phyloP scores from a whole-genome alignment of 2,888 invertebrate species.

The Catocala fraxini region DNA sequence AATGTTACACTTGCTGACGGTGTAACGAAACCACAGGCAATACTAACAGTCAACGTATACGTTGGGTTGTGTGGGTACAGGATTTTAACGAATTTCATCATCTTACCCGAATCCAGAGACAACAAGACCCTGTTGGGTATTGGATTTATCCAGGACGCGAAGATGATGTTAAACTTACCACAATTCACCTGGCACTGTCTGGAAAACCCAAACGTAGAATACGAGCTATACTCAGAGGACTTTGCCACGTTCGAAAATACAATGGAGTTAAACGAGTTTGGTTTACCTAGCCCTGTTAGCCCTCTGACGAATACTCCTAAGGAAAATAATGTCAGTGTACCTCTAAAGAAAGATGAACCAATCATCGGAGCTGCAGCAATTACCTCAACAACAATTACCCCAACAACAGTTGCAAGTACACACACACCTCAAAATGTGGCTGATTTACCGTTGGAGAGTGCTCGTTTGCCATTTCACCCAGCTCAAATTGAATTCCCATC shows the following conservation, averaged over 20 bases:
- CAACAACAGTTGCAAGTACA: too few relatives aligned
- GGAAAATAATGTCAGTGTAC: too few relatives aligned
- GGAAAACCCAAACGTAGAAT: slow-evolving; percentile 35
- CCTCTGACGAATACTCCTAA: slow-evolving; percentile 1
- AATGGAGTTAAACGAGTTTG: slow-evolving; percentile 8
- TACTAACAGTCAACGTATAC: background rate
- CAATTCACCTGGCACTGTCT: slow-evolving; percentile 32
- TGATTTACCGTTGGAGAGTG: too few relatives aligned
- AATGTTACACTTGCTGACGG: slow-evolving; percentile 20
- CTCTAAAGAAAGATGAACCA: too few relatives aligned
- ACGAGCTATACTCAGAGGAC: slow-evolving; percentile 29
- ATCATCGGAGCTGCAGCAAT: too few relatives aligned
- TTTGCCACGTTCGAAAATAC: background rate
- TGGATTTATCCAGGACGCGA: slow-evolving; percentile 20
- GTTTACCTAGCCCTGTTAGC: background rate
- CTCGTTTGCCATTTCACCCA: too few relatives aligned
- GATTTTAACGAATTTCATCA: slow-evolving; percentile 1
- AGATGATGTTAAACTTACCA: slow-evolving; percentile 15
- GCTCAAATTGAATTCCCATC: too few relatives aligned
- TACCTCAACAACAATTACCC: too few relatives aligned
- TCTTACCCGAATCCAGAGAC: slow-evolving; percentile 14
- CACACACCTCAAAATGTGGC: too few relatives aligned
- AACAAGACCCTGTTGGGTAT: slow-evolving; percentile 19
- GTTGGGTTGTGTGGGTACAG: background rate
- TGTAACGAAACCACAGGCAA: background rate